phyloP scores from a whole-genome alignment of 1,140 invertebrate species.

The Ceratosolen solmsi region DNA sequence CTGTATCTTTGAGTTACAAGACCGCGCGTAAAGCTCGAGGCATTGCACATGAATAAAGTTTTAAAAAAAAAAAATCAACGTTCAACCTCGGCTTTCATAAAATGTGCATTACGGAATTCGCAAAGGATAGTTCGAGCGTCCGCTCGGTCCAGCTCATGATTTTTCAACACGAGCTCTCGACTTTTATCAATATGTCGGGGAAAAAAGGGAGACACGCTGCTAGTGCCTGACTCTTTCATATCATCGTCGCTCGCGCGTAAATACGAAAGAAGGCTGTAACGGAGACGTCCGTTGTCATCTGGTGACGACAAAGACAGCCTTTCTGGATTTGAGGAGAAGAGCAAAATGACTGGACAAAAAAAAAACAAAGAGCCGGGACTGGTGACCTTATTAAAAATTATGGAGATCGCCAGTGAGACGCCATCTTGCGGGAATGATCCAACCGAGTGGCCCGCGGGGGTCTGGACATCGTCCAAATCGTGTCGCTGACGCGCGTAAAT shows the following conservation, averaged over 20 bases:
- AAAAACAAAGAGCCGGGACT: no score
- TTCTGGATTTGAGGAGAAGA: neutral
- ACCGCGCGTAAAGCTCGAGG: neutral
- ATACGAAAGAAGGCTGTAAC: neutral
- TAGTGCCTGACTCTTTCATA: no score
- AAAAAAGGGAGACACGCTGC: no score
- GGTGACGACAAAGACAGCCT: neutral
- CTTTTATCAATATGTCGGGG: neutral
- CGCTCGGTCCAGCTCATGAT: neutral
- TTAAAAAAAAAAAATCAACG: neutral
- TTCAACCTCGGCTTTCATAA: neutral
- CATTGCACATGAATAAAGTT: neutral
- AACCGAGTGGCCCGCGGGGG: neutral
- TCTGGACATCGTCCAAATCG: neutral
- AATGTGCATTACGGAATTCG: neutral
- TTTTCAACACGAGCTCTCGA: neutral
- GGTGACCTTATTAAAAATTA: slow-evolving; percentile 13
- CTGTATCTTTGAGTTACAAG: no score
- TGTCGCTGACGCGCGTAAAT: slow-evolving; percentile 2
- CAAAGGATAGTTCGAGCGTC: neutral
- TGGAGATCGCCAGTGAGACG: neutral
- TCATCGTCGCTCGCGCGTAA: neutral
- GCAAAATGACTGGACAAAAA: neutral
- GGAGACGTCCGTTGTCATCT: neutral
- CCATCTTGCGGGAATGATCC: neutral